These are phyloP conservation scores for Pseudachorutes palmiensis DNA, from an alignment of 1,140 invertebrate genomes.

Conservation along the genomic window DNA sequence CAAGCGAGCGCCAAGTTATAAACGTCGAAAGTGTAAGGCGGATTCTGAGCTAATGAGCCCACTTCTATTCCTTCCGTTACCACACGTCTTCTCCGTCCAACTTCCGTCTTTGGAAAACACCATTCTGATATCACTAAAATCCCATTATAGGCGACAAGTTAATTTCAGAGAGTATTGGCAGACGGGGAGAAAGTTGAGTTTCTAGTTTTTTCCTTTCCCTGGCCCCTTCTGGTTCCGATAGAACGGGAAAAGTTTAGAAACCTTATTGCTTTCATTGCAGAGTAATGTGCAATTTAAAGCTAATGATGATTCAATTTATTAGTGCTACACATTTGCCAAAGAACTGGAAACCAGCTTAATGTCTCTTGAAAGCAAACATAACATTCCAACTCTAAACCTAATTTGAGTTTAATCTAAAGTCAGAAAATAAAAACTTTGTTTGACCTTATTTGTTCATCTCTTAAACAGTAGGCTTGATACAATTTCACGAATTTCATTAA, in stretches of 20 bases:
- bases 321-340: too few species aligned
- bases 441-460: too few species aligned
- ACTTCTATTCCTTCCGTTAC: slow-evolving; percentile 12
- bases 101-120: background rate
- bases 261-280: background rate
- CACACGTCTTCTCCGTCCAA: slow-evolving; percentile 10
- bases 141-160: slow-evolving; percentile 8
- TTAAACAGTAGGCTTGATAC: too few species aligned
- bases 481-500: too few species aligned
- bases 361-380: too few species aligned
- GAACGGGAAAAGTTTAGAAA: background rate
- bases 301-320: background rate
- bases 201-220: background rate
- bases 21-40: background rate
- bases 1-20: background rate
- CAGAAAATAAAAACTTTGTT: too few species aligned
- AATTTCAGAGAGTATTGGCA: background rate
- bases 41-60: slow-evolving; percentile 4
- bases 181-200: background rate
- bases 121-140: slow-evolving; percentile 7
- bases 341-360: too few species aligned
- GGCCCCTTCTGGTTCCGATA: too few species aligned
- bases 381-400: too few species aligned
- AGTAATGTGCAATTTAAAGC: background rate
- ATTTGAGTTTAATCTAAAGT: too few species aligned